phyloP scores from a whole-genome alignment of 2,888 invertebrate genomes.

The Boloria selene region DNA sequence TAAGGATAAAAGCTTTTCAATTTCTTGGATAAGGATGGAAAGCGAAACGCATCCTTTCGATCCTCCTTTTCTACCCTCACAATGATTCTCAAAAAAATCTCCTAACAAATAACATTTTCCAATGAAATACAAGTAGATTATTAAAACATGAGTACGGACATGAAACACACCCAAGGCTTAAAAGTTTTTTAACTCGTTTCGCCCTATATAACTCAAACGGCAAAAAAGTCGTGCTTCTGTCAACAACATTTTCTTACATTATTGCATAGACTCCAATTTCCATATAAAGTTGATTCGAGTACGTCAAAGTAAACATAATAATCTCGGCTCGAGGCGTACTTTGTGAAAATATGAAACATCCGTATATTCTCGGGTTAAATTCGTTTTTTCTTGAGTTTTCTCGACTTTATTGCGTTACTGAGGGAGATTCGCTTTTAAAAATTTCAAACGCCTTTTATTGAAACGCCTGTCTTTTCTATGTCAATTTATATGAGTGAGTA shows the following conservation, averaged over 20 bases:
- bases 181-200: neutral
- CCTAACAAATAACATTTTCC: no score
- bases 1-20: no score
- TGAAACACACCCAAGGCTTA: neutral
- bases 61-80: no score
- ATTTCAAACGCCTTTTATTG: constrained; percentile 49
- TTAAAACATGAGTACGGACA: no score
- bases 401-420: constrained; percentile 57
- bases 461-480: constrained; percentile 10
- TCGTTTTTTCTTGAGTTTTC: constrained; percentile 51
- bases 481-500: neutral
- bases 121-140: no score
- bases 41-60: no score
- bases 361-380: constrained; percentile 47
- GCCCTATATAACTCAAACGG: neutral
- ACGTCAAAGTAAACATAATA: constrained; percentile 44
- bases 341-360: constrained; percentile 46
- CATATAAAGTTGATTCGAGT: constrained; percentile 40
- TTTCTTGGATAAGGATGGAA: no score
- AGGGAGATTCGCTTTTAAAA: constrained; percentile 49
- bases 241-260: constrained; percentile 34
- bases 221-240: constrained; percentile 18
- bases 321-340: constrained; percentile 41
- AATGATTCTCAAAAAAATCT: no score
- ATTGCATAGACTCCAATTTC: constrained; percentile 36